Percentiles rank a stretch among this genome's conserved stretches.
Conservation (phyloP, 2,888 invertebrate genomes). For the Eilema griseolum region DNA sequence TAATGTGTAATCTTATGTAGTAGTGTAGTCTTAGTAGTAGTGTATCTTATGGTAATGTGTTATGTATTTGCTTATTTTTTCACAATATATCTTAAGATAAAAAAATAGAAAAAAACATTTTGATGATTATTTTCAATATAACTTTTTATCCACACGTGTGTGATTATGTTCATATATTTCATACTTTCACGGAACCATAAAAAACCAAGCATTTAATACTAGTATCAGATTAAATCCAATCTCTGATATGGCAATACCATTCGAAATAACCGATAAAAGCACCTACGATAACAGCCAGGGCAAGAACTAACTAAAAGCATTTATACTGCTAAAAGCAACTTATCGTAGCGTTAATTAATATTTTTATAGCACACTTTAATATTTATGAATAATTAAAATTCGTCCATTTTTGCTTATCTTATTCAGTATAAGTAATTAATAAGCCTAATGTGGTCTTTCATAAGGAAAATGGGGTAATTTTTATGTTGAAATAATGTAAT, state of each 20-base stretch:
- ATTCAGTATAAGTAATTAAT: constrained; percentile 58
- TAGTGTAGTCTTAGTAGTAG: no score
- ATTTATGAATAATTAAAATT: constrained; percentile 58
- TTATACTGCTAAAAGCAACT: constrained; percentile 48
- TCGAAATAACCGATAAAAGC: constrained; percentile 45
- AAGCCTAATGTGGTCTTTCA: constrained; percentile 57
- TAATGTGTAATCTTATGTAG: no score
- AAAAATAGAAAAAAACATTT: no score
- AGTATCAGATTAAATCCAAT: constrained; percentile 31
- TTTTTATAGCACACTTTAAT: constrained; percentile 66
- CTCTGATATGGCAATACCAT: constrained; percentile 29
- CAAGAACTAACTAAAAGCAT: constrained; percentile 25
- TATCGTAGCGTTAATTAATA: constrained; percentile 77
- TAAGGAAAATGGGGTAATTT: constrained; percentile 58
- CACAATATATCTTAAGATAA: no score
- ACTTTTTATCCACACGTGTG: background rate
- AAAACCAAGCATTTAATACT: constrained; percentile 16
- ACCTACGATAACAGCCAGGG: constrained; percentile 35
- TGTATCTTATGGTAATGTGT: no score
- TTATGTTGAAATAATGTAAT: constrained; percentile 55
- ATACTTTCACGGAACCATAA: constrained; percentile 5
- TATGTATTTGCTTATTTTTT: no score
- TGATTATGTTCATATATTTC: background rate
- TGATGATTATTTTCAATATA: no score
- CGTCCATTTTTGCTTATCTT: constrained; percentile 53